Conservation (phyloP, 2,113 vertebrate genomes). For the Eptesicus fuscus region DNA sequence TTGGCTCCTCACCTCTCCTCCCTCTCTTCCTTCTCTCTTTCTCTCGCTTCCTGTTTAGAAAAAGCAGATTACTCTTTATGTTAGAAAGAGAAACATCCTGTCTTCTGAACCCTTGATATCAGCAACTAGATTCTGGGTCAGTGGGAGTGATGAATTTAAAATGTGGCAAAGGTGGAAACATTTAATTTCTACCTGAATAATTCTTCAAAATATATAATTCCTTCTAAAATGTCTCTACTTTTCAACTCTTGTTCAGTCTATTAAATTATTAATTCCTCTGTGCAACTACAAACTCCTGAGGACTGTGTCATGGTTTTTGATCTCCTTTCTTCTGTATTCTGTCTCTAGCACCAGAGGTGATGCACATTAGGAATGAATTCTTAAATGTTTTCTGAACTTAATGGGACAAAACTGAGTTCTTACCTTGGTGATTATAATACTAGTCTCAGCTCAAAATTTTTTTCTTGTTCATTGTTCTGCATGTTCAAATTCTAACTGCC, state of each 20-base stretch:
- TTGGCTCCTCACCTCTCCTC: background rate
- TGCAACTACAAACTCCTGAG: background rate
- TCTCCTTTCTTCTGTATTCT: background rate
- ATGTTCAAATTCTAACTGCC: background rate
- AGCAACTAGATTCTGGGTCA: background rate
- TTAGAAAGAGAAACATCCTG: background rate
- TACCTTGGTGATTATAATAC: background rate
- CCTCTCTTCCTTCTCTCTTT: background rate
- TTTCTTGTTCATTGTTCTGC: background rate
- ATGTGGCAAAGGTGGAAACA: background rate
- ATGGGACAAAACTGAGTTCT: background rate
- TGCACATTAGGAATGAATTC: background rate
- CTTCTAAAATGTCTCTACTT: background rate
- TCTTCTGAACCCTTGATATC: background rate
- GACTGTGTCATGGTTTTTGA: background rate
- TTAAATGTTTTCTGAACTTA: background rate
- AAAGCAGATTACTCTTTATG: background rate
- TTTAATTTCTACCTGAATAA: background rate
- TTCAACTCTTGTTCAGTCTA: background rate
- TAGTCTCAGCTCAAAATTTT: background rate
- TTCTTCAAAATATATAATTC: background rate
- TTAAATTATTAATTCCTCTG: background rate
- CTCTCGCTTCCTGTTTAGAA: background rate
- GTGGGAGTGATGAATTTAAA: background rate
- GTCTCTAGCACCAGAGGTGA: background rate